These are phyloP conservation scores for Callorhinus ursinus DNA, from an alignment of 2,113 vertebrate genomes.

Conservation along the genomic window DNA sequence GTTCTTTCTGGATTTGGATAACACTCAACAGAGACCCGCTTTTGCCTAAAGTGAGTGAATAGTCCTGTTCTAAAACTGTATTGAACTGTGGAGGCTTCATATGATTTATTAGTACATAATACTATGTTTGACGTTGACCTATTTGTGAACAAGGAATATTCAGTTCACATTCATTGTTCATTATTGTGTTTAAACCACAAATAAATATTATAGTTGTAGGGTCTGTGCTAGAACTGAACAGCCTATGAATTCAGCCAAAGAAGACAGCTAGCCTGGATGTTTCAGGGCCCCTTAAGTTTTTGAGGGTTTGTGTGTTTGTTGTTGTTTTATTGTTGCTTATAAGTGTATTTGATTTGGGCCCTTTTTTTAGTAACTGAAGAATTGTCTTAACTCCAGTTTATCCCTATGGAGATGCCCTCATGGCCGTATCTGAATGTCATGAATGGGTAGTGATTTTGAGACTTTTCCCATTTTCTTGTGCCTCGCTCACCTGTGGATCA, in stretches of 20 bases:
- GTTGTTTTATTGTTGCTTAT: neutral
- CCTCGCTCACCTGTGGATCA: neutral
- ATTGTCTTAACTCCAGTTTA: neutral
- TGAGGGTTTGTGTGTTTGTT: neutral
- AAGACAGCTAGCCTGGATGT: neutral
- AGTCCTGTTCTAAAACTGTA: neutral
- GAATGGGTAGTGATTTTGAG: neutral
- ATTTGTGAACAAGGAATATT: conserved; percentile 27
- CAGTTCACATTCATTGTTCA: neutral
- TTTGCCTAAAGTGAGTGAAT: neutral
- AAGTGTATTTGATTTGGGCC: neutral
- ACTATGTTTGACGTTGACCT: conserved; percentile 7
- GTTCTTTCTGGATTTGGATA: neutral
- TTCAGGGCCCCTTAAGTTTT: neutral
- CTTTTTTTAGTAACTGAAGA: neutral
- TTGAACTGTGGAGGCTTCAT: neutral
- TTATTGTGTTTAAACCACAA: conserved; percentile 41
- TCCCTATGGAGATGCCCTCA: neutral
- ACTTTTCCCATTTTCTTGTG: neutral
- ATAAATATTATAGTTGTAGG: neutral
- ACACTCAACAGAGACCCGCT: neutral
- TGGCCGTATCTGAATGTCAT: neutral
- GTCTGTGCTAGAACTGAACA: neutral
- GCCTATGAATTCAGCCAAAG: neutral
- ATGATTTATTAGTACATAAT: neutral